Evolutionary conservation across 2,797 vertebrate species (phyloP), one percentile per base, ranked within the genome.

Genomic region (Neosilurus mollespiculum): DNA sequence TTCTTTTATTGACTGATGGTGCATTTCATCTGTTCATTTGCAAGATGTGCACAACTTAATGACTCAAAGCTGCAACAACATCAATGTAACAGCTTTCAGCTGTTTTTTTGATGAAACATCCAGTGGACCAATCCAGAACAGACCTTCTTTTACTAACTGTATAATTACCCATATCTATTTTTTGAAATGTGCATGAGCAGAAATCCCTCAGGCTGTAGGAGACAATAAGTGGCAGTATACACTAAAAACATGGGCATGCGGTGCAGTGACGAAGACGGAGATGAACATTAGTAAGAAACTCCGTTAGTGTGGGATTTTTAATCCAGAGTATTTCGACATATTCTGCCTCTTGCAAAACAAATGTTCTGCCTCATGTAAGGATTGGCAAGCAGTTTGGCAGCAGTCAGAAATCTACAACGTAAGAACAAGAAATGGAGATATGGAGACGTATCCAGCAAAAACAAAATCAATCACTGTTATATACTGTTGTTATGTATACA

Each of bases 281-380:
- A 76, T 58, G 8, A 24, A 78, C 58, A 43, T 77, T 62, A 49
- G 14, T 24, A 78, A 78, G 34, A 77, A 77, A 24, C 11, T 62
- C 14, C 3, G 16, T 9, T 2, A 78, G 8, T n/a, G 0, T 6
- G 6, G 18, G 51, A 5, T 56, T 62, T 78, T 24, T 12, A 15
- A 1, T 56, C 15, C 16, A 15, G 9, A 30, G 51, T 56, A 18
- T 56, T 56, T 73, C 16, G 53, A 76, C 30, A 58, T 59, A 16
- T 78, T 49, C 59, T 64, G 76, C 15, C 37, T 62, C 9, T 49
- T 24, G 37, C n/a, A 64, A 14, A 58, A 78, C 34, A 62, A 5
- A 62, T 78, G 7, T 78, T 78, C 14, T 64, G 11, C 37, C 61
- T 64, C 37, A 6, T 78, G 59, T 51, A 64, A 65, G 61, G 26